Conservation (phyloP, 2,113 vertebrate genomes). For the Neotoma lepida region DNA sequence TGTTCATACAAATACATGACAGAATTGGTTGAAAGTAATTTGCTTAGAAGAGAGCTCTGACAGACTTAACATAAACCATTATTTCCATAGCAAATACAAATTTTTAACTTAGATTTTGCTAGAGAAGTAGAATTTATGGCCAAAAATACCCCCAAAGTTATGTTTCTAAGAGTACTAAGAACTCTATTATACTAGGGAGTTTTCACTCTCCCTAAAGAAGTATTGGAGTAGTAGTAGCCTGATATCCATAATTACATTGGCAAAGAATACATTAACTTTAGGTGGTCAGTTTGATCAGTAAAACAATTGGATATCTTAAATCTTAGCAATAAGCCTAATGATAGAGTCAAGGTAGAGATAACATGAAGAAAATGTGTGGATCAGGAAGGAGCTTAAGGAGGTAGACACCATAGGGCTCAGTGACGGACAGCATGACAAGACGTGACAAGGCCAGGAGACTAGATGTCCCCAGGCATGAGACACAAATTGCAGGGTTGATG, state of each 20-base stretch:
- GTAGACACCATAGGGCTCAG: rapidly evolving
- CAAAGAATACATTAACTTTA: not conserved
- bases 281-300: not conserved
- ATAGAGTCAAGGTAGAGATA: not conserved
- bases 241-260: not conserved
- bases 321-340: not conserved
- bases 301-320: not conserved
- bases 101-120: not conserved
- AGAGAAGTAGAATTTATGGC: not conserved
- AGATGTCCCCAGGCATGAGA: not conserved
- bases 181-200: not conserved
- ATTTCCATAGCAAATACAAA: not conserved
- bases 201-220: not conserved
- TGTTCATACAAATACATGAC: not conserved
- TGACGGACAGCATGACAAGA: too few relatives aligned
- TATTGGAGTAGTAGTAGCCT: not conserved
- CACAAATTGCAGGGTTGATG: too few relatives aligned
- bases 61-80: not conserved
- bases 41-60: not conserved
- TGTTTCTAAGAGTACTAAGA: not conserved
- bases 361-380: not conserved
- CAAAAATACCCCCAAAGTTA: not conserved
- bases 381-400: not conserved
- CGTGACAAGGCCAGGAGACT: not conserved
- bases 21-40: not conserved